These are phyloP conservation scores for Temnothorax curvispinosus DNA, from an alignment of 1,140 invertebrate species.

Conservation along the genomic window DNA sequence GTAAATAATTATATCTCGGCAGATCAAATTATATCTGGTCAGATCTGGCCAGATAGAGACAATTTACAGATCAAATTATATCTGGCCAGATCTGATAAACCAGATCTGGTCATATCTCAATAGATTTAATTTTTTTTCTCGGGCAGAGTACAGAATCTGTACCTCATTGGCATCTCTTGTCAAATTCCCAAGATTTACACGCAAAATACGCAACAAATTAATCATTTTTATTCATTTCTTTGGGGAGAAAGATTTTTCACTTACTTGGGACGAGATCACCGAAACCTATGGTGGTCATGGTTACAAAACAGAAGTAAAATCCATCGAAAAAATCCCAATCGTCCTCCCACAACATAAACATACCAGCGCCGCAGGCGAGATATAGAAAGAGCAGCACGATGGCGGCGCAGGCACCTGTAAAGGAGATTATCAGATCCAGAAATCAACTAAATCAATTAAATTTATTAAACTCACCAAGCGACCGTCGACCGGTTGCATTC, in stretches of 20 bases:
- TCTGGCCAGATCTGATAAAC: too few relatives aligned
- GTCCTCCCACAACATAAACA: constrained; percentile 92
- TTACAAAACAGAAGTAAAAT: constrained; percentile 98
- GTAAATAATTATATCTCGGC: too few relatives aligned
- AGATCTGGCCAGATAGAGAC: too few relatives aligned
- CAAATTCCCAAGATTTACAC: too few relatives aligned
- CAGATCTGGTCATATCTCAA: too few relatives aligned
- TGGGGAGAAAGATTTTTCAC: constrained; percentile 69
- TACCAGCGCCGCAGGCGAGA: constrained; percentile 91
- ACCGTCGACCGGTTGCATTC: constrained; percentile 74
- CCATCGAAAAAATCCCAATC: constrained; percentile 97
- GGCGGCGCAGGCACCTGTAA: constrained; percentile 88
- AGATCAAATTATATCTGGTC: too few relatives aligned
- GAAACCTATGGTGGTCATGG: constrained; percentile 97
- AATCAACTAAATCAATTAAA: constrained; percentile 2
- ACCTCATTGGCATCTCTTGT: too few relatives aligned
- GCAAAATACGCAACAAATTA: too few relatives aligned
- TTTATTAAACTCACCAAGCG: constrained; percentile 75
- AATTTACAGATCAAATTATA: too few relatives aligned
- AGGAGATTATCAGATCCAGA: not conserved
- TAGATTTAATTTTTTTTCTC: too few relatives aligned
- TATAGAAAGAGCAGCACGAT: constrained; percentile 92
- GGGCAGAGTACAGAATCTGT: too few relatives aligned
- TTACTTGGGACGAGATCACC: constrained; percentile 96
- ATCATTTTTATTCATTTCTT: not conserved